Conservation (phyloP, 2,797 vertebrate species). For the Lepidocolaptes lacrymiger region DNA sequence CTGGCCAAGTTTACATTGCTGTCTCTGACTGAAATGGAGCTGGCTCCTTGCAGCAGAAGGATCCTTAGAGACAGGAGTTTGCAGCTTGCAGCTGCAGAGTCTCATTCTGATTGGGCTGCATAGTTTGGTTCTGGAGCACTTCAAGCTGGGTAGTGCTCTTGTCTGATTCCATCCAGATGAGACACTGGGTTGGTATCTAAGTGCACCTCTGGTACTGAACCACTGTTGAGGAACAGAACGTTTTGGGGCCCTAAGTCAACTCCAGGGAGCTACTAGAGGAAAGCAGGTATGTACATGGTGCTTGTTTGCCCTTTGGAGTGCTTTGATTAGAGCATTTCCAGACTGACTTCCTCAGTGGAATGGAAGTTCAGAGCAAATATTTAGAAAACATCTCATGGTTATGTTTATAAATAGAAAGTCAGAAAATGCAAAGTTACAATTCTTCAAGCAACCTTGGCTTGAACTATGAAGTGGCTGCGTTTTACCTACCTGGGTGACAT, state of each 20-base stretch:
- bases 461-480: neutral
- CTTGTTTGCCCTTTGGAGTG: neutral
- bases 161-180: slow-evolving; percentile 24
- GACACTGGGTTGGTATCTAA: neutral
- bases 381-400: neutral
- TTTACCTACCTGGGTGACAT: neutral
- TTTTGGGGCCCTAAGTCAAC: neutral
- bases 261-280: neutral
- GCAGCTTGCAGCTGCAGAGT: slow-evolving; percentile 25
- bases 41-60: slow-evolving; percentile 17
- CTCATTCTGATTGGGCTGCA: neutral
- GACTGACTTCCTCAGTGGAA: neutral
- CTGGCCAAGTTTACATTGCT: slow-evolving; percentile 74
- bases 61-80: neutral
- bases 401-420: neutral
- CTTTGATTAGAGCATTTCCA: neutral
- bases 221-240: neutral
- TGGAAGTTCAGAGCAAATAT: slow-evolving; percentile 25
- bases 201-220: neutral
- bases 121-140: slow-evolving; percentile 23
- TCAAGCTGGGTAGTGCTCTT: slow-evolving; percentile 5
- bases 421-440: neutral
- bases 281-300: neutral
- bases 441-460: neutral
- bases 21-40: slow-evolving; percentile 54